A percentile compares a stretch with the other conserved stretches of the same genome.
These are phyloP conservation scores for Tenthredo livida DNA, from an alignment of 2,888 invertebrate genomes.

Conservation along the genomic window DNA sequence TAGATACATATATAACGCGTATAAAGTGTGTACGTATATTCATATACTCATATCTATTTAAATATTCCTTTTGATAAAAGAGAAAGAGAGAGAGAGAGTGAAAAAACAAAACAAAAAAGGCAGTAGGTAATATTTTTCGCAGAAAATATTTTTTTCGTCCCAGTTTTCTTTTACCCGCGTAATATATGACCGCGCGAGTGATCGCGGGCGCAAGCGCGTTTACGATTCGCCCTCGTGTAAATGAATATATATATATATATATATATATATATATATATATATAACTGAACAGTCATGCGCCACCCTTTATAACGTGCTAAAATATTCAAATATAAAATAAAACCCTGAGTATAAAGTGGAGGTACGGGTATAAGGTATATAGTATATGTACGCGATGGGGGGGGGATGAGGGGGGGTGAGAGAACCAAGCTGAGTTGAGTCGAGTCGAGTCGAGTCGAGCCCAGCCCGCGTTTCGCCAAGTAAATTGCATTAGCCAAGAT, in stretches of 20 bases:
- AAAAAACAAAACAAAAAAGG: neutral
- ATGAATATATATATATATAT: neutral
- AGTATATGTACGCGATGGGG: conserved; percentile 46
- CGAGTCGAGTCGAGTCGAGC: conserved; percentile 44
- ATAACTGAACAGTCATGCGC: neutral
- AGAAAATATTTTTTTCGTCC: neutral
- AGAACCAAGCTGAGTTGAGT: neutral
- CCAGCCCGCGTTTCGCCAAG: conserved; percentile 19
- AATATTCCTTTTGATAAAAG: conserved; percentile 13
- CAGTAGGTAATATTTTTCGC: neutral
- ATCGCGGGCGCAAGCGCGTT: too few species aligned
- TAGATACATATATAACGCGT: neutral
- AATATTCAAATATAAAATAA: conserved; percentile 75
- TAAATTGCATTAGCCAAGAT: conserved; percentile 76
- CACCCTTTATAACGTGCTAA: conserved; percentile 68
- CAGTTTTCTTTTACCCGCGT: neutral
- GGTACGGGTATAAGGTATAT: conserved; percentile 53
- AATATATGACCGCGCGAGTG: neutral
- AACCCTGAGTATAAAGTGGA: conserved; percentile 61
- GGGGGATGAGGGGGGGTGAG: neutral
- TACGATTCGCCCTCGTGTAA: neutral
- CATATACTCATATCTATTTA: neutral
- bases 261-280: neutral
- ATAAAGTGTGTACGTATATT: neutral
- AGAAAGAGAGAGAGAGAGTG: neutral